Base-by-base conservation (phyloP, 2,113 vertebrate species). In the Siniperca knerii region DNA sequence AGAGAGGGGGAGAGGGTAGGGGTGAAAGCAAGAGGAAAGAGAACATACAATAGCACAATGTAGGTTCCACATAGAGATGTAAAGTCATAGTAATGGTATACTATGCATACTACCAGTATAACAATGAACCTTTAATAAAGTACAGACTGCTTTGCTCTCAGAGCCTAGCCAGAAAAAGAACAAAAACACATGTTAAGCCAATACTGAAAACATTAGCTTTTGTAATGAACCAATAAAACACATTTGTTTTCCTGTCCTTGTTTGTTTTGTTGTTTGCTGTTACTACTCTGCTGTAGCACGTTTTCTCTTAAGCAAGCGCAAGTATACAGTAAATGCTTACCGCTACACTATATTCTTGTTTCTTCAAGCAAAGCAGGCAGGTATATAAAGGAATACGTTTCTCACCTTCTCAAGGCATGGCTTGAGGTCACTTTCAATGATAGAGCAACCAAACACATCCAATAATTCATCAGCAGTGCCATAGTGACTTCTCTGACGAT, bases 341-440 rank as follows among this genome's bases (percentile, higher is more conserved):
- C 21, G 8, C 16, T 46, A 1, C 6, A 37, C 1, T 46, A 6
- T 16, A 10, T 20, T 16, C 1, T 65, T 18, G 0, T 25, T 18
- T 73, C 11, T 50, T 57, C 50, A 10, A 54, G 8, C 3, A 46
- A 46, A 62, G 21, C 40, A 84, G 25, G 42, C 21, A 33, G 10
- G 35, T 18, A 35, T n/a, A 55, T 23, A 69, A 57, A n/a, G 18
- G 2, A 50, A 35, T 16, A 9, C 3, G 8, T 35, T 10, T 61
- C 68, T 93, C 94, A 96, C 96, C 96, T 95, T 85, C 85, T 90
- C 66, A 96, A 80, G 29, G 93, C 86, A 12, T 92, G 81, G 83
- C 89, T 81, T 0, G 69, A 79, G 42, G 91, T 87, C 57, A 83
- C 29, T 55, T 79, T 86, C 73, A 94, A 18, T 20, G 57, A 86